phyloP scores from a whole-genome alignment of 1,140 invertebrate genomes.

The Drosophila orena region DNA sequence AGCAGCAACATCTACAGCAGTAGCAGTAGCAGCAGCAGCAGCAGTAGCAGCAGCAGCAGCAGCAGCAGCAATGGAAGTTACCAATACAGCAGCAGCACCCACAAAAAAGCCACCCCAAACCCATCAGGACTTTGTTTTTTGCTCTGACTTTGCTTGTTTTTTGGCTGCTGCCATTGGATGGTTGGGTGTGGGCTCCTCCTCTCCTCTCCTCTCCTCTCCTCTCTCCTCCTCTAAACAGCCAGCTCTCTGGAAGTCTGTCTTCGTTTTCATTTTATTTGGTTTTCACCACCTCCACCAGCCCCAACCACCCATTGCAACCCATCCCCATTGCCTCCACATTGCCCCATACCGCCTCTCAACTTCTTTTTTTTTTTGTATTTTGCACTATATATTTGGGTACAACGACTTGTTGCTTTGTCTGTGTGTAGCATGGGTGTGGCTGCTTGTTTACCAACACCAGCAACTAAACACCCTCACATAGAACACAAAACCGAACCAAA shows the following conservation, averaged over 20 bases:
- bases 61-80: slow-evolving; percentile 18
- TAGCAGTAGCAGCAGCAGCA: slow-evolving; percentile 12
- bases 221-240: too few species aligned
- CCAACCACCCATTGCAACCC: not conserved
- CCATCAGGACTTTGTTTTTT: slow-evolving; percentile 49
- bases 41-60: not conserved
- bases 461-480: slow-evolving; percentile 6
- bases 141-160: slow-evolving; percentile 62
- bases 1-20: slow-evolving; percentile 12
- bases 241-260: slow-evolving; percentile 22
- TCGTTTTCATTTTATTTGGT: slow-evolving; percentile 73
- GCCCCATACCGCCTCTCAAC: slow-evolving; percentile 1
- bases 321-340: too few species aligned
- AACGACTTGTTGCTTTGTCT: slow-evolving; percentile 81
- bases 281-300: slow-evolving; percentile 4
- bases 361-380: slow-evolving; percentile 32
- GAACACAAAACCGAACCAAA: too few species aligned
- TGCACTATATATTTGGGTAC: slow-evolving; percentile 77
- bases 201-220: too few species aligned
- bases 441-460: slow-evolving; percentile 47
- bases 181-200: slow-evolving; percentile 28
- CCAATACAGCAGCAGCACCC: slow-evolving; percentile 24
- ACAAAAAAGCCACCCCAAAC: slow-evolving; percentile 2
- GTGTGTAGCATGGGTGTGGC: slow-evolving; percentile 68
- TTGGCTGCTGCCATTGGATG: slow-evolving; percentile 60